Evolutionary conservation across 2,888 invertebrate genomes (phyloP).

Genomic region (Panzeria rudis): DNA sequence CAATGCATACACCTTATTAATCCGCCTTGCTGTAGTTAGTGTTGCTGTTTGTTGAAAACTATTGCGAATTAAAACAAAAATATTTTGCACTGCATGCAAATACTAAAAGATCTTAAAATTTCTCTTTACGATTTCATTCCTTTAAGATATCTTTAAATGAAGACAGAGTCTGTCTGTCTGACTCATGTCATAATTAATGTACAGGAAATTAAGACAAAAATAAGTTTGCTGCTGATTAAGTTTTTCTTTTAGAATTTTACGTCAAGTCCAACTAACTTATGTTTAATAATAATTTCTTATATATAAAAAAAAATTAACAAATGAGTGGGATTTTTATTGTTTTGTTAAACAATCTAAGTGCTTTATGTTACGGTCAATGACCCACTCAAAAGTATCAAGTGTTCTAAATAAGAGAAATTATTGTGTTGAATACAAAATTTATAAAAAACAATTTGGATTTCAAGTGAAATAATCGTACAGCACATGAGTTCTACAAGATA

Average conservation of each 20-base stretch:
- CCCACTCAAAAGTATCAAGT: constrained; percentile 45
- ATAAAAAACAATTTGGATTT: constrained; percentile 4
- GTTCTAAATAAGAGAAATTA: constrained; percentile 36
- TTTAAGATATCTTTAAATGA: not conserved
- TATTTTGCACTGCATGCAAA: too few species aligned
- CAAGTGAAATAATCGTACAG: not conserved
- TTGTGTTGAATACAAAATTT: not conserved
- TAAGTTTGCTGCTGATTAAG: not conserved
- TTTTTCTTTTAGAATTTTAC: not conserved
- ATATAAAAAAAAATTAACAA: not conserved
- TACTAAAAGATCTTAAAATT: too few species aligned
- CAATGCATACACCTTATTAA: too few species aligned
- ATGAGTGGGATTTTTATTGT: constrained; percentile 23
- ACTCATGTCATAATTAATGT: not conserved
- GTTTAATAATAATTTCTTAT: constrained; percentile 11
- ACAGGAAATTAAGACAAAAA: constrained; percentile 8
- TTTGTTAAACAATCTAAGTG: not conserved
- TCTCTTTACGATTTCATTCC: not conserved
- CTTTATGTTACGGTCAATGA: constrained; percentile 58
- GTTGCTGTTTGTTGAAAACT: not conserved
- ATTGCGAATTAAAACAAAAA: too few species aligned
- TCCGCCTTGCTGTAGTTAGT: too few species aligned
- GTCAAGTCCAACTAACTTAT: not conserved
- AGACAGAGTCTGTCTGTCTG: too few species aligned
- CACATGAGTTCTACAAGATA: not conserved